A percentile compares a stretch with the other conserved stretches of the same genome.
phyloP scores from a whole-genome alignment of 2,888 invertebrate species.

The Dicyrtomina minuta region DNA sequence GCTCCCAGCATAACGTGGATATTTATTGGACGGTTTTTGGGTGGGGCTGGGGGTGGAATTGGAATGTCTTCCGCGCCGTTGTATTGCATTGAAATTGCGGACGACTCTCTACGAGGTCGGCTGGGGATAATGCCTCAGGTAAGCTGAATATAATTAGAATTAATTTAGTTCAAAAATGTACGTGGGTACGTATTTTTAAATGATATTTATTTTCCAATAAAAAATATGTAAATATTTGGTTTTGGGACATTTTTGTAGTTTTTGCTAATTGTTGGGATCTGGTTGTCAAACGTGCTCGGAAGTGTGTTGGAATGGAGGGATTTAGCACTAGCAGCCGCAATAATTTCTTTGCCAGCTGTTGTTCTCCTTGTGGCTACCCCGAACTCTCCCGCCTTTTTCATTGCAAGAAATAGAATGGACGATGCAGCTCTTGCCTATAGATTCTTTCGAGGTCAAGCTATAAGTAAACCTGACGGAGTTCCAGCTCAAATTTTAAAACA shows the following conservation, averaged over 20 bases:
- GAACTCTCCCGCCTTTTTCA: slow-evolving; percentile 40
- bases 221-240: too few relatives aligned
- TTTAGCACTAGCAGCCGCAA: slow-evolving; percentile 35
- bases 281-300: slow-evolving; percentile 44
- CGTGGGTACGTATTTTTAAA: too few relatives aligned
- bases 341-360: slow-evolving; percentile 33
- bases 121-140: slow-evolving; percentile 48
- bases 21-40: slow-evolving; percentile 45
- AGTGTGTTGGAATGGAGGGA: slow-evolving; percentile 43
- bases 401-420: slow-evolving; percentile 21
- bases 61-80: slow-evolving; percentile 30
- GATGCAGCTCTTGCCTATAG: neutral
- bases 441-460: neutral
- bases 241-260: too few relatives aligned
- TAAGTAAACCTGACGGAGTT: neutral
- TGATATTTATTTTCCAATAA: too few relatives aligned
- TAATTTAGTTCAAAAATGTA: too few relatives aligned
- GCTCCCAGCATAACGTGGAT: slow-evolving; percentile 35
- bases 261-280: slow-evolving; percentile 47
- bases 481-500: too few relatives aligned
- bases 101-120: slow-evolving; percentile 36
- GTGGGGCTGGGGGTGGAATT: slow-evolving; percentile 24
- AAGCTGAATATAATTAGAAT: neutral
- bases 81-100: slow-evolving; percentile 44
- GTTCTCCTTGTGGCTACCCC: slow-evolving; percentile 36